These are phyloP conservation scores for Caprella mutica DNA, from an alignment of 2,888 invertebrate genomes.

Conservation along the genomic window DNA sequence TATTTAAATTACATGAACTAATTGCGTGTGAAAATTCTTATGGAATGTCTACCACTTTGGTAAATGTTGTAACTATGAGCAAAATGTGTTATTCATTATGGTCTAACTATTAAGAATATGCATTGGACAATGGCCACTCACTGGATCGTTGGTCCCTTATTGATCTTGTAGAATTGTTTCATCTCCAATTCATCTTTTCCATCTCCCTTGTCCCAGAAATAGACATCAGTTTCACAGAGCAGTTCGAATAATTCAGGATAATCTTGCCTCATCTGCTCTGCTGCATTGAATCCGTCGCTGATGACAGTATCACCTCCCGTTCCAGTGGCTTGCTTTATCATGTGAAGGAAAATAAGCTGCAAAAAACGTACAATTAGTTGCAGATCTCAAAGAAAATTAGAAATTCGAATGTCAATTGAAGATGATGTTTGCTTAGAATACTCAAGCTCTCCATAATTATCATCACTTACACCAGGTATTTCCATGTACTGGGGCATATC, in stretches of 20 bases:
- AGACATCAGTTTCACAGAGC: conserved; percentile 44
- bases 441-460: not conserved
- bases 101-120: no score
- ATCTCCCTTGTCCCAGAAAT: conserved; percentile 33
- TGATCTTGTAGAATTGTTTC: conserved; percentile 24
- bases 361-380: no score
- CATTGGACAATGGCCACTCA: conserved; percentile 2
- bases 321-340: conserved; percentile 47
- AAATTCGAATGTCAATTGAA: no score
- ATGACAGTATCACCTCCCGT: conserved; percentile 61
- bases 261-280: conserved; percentile 46
- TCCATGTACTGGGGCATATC: conserved; percentile 66
- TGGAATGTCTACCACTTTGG: not conserved
- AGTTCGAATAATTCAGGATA: conserved; percentile 50
- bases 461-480: conserved; percentile 51
- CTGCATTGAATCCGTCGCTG: conserved; percentile 61
- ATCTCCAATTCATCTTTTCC: conserved; percentile 24
- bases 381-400: no score
- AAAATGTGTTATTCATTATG: no score
- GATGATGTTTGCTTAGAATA: no score
- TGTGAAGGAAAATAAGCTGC: conserved; percentile 46
- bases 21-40: not conserved
- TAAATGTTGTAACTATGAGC: no score
- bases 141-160: conserved; percentile 25
- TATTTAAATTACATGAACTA: not conserved